Conservation (phyloP, 2,888 invertebrate genomes). For the Himalopsyche kuldschensis region DNA sequence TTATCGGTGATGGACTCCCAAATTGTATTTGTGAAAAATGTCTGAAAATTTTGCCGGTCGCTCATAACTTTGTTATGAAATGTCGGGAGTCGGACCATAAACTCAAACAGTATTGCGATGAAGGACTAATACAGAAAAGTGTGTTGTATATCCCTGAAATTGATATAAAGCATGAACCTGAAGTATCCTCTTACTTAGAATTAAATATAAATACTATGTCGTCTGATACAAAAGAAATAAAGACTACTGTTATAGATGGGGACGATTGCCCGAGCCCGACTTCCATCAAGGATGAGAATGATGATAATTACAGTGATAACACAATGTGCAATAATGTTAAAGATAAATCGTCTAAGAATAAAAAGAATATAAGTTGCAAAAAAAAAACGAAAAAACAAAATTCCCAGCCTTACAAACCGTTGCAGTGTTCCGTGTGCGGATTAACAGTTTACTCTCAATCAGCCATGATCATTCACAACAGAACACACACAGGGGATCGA, state of each 20-base stretch:
- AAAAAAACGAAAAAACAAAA: background rate
- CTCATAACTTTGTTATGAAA: slow-evolving; percentile 23
- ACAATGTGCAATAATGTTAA: background rate
- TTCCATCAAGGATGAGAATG: background rate
- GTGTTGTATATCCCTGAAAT: background rate
- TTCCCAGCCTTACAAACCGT: background rate
- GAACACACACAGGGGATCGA: slow-evolving; percentile 20
- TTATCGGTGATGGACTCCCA: slow-evolving; percentile 23
- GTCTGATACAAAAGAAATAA: background rate
- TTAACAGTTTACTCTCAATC: slow-evolving; percentile 5
- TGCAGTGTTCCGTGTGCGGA: slow-evolving; percentile 19
- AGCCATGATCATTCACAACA: slow-evolving; percentile 21
- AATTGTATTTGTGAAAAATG: slow-evolving; percentile 17
- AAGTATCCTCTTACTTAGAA: background rate
- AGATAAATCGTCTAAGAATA: background rate
- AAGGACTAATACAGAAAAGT: background rate
- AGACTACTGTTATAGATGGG: background rate
- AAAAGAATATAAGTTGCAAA: background rate
- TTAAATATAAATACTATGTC: background rate
- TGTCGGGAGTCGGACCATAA: slow-evolving; percentile 20
- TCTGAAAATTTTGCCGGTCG: slow-evolving; percentile 13
- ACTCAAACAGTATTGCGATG: background rate
- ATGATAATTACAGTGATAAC: background rate
- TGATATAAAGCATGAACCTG: background rate
- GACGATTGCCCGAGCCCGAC: background rate